These are phyloP conservation scores for Xylota segnis DNA, from an alignment of 2,888 invertebrate species.

Conservation along the genomic window DNA sequence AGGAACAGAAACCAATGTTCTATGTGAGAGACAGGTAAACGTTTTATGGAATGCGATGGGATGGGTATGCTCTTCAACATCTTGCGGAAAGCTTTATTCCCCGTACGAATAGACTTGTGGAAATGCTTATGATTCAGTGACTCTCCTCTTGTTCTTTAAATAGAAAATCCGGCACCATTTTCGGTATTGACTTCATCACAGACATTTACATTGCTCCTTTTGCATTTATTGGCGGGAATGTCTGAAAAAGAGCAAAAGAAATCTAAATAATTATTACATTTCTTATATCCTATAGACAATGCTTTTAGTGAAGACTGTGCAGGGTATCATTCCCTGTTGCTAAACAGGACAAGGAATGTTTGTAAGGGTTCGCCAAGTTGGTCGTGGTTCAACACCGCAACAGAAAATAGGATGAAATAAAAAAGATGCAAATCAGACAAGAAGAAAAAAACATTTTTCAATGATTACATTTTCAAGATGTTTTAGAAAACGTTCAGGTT, in stretches of 20 bases:
- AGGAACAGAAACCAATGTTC: neutral
- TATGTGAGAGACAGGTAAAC: neutral
- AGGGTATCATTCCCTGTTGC: too few species aligned
- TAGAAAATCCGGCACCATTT: neutral
- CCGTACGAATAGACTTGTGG: neutral
- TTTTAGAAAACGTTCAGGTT: too few species aligned
- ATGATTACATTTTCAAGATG: too few species aligned
- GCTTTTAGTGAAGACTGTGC: too few species aligned
- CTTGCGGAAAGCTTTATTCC: neutral
- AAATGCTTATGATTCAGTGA: neutral
- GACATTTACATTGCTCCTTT: constrained; percentile 14
- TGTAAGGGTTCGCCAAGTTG: too few species aligned
- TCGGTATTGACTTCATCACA: neutral
- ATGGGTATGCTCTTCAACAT: constrained; percentile 1
- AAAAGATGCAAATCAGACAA: too few species aligned
- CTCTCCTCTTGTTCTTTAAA: neutral
- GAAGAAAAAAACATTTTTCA: too few species aligned
- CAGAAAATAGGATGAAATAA: too few species aligned
- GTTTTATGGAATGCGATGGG: neutral
- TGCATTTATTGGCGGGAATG: constrained; percentile 3
- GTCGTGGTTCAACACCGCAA: too few species aligned
- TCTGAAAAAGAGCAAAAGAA: neutral
- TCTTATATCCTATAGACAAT: too few species aligned
- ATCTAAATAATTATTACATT: neutral
- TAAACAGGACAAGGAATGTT: too few species aligned